These are phyloP conservation scores for Phengaris arion DNA, from an alignment of 2,888 invertebrate species.

Conservation along the genomic window DNA sequence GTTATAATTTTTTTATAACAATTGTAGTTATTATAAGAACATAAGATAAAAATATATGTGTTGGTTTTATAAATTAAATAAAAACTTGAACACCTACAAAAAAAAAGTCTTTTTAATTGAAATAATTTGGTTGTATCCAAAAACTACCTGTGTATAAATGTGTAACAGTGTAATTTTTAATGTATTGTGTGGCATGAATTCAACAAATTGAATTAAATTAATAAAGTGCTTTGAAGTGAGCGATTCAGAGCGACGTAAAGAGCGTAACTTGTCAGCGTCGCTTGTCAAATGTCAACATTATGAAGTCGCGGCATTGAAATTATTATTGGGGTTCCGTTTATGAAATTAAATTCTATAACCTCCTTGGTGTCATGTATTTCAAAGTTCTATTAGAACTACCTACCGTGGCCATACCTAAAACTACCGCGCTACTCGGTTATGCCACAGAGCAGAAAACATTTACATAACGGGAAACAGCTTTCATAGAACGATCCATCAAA, in stretches of 20 bases:
- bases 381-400: too few species aligned
- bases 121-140: neutral
- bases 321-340: constrained; percentile 39
- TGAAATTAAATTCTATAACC: neutral
- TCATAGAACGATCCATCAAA: too few species aligned
- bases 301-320: constrained; percentile 67
- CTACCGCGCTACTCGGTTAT: too few species aligned
- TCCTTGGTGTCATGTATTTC: neutral
- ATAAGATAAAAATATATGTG: too few species aligned
- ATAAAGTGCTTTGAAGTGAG: constrained; percentile 14
- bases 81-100: too few species aligned
- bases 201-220: constrained; percentile 24
- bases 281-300: constrained; percentile 71
- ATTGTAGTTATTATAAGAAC: too few species aligned
- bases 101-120: too few species aligned
- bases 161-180: neutral
- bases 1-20: too few species aligned
- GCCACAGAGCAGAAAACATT: too few species aligned
- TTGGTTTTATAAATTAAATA: too few species aligned
- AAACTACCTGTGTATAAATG: neutral
- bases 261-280: constrained; percentile 68
- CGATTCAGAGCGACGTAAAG: constrained; percentile 36
- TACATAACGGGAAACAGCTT: too few species aligned
- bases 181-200: constrained; percentile 14
- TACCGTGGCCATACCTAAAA: too few species aligned